phyloP scores from a whole-genome alignment of 2,797 vertebrate genomes.

The Catostomus latipinnis region DNA sequence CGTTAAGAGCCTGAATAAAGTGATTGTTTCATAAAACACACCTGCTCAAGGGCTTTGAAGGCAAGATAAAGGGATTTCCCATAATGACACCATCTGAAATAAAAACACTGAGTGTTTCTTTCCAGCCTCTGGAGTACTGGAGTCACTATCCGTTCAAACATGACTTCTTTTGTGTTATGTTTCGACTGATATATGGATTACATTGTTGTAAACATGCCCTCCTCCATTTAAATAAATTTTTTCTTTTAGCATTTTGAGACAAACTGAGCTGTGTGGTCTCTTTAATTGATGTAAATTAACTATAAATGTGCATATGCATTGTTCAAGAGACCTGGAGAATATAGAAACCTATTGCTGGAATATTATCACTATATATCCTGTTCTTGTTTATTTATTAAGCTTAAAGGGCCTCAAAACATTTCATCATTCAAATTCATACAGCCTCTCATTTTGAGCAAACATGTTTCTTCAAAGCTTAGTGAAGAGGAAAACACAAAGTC shows the following conservation, averaged over 20 bases:
- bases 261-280: background rate
- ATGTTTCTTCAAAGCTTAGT: slow-evolving; percentile 36
- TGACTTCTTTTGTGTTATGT: slow-evolving; percentile 27
- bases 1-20: slow-evolving; percentile 58
- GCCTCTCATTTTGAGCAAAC: slow-evolving; percentile 44
- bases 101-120: slow-evolving; percentile 62
- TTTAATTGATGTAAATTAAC: background rate
- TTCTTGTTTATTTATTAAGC: background rate
- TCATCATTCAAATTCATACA: slow-evolving; percentile 36
- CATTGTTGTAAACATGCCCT: slow-evolving; percentile 26
- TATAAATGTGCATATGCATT: background rate
- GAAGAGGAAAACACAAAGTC: slow-evolving; percentile 26
- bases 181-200: slow-evolving; percentile 23
- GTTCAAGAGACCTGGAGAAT: background rate
- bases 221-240: background rate
- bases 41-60: slow-evolving; percentile 79
- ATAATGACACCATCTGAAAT: slow-evolving; percentile 72
- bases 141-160: slow-evolving; percentile 17
- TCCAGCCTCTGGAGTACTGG: slow-evolving; percentile 50
- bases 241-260: slow-evolving; percentile 5
- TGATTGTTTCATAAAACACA: slow-evolving; percentile 70
- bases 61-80: slow-evolving; percentile 74
- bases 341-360: background rate
- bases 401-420: background rate
- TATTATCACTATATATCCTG: background rate